Evolutionary conservation across 1,140 invertebrate genomes (phyloP), one percentile per base, ranked within the genome.

Genomic region (Holotrichia oblita): DNA sequence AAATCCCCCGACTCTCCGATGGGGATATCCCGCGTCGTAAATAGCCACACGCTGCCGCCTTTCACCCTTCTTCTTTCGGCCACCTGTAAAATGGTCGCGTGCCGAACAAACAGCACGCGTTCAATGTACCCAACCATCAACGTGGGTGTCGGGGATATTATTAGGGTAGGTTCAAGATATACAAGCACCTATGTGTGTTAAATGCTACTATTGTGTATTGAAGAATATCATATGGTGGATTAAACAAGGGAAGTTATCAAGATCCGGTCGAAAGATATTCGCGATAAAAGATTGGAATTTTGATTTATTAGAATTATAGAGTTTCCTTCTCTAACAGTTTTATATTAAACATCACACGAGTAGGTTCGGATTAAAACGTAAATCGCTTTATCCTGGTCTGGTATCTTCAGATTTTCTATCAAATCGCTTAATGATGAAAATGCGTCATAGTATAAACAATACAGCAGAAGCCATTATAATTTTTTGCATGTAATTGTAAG

Each of bases 141-240:
- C 61, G 61, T 73, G 72, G 40, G 72, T 42, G 72, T 73, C n/a
- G 72, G 72, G n/a, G 72, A 73, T 73, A 42, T 40, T 73, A 73
- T 40, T 73, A 73, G 72, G 72, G 72, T 73, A 73, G 72, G 72
- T 73, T 73, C n/a, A 27, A 73, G 72, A 73, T 73, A 17, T 27
- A 64, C 61, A 48, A 48, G 17, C 10, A 22, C 17, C 61, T 64
- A 64, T n/a, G 12, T 42, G 12, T 9, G 41, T 42, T 12, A 9
- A 42, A 42, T 42, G 12, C 41, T n/a, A n/a, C n/a, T 12, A 12
- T 48, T 48, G 44, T 10, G 44, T 48, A 14, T 0, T 48, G 12
- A 14, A 48, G 12, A n/a, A 48, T 48, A 48, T 12, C 44, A 0
- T 48, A n/a, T 48, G n/a, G 12, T 48, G 42, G 3, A 10, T 48